Conservation (phyloP, 2,888 invertebrate species). For the Eurois occulta region DNA sequence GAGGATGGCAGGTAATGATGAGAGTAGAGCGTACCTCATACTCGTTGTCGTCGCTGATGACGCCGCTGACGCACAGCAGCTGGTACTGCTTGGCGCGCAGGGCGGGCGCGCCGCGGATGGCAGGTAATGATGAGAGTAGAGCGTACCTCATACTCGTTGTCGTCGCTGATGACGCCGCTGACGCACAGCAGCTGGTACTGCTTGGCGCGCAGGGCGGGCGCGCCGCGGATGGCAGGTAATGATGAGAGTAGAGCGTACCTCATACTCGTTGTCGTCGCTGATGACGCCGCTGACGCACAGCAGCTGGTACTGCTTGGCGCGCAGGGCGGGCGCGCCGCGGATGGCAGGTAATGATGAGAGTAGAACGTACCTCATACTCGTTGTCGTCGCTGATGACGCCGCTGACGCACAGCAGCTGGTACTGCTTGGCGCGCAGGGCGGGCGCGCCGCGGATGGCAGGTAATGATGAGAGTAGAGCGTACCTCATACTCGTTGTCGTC, state of each 20-base stretch:
- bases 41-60: slow-evolving; percentile 93
- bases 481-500: slow-evolving; percentile 93
- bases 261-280: slow-evolving; percentile 93
- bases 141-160: slow-evolving; percentile 92
- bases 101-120: slow-evolving; percentile 93
- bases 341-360: too few relatives aligned
- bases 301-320: slow-evolving; percentile 96
- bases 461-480: too few relatives aligned
- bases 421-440: slow-evolving; percentile 95
- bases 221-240: slow-evolving; percentile 89
- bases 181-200: slow-evolving; percentile 97
- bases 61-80: slow-evolving; percentile 94
- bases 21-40: slow-evolving; percentile 87
- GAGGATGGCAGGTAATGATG: slow-evolving; percentile 23
- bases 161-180: slow-evolving; percentile 93
- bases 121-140: too few relatives aligned
- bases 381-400: slow-evolving; percentile 93
- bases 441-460: slow-evolving; percentile 91
- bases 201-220: slow-evolving; percentile 94
- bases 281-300: slow-evolving; percentile 94
- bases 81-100: slow-evolving; percentile 97
- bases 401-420: slow-evolving; percentile 95
- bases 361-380: slow-evolving; percentile 91
- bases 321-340: slow-evolving; percentile 94
- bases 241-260: slow-evolving; percentile 74